phyloP scores from a whole-genome alignment of 2,797 vertebrate species.

The Morus bassanus region DNA sequence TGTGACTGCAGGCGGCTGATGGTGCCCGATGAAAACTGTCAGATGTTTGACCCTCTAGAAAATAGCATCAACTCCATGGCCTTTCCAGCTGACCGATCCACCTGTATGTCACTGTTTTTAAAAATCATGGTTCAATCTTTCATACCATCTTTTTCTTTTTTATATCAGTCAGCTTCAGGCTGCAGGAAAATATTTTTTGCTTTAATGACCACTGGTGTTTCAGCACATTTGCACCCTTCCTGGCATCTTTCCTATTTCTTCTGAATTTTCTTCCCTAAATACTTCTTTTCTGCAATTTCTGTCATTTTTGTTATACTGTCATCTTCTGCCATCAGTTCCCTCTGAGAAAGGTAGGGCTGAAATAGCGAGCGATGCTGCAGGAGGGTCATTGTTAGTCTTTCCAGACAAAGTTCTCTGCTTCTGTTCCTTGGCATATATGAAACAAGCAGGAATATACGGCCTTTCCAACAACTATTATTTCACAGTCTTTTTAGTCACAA shows the following conservation, averaged over 20 bases:
- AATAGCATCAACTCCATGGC: background rate
- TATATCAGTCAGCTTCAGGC: background rate
- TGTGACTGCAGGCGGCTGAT: background rate
- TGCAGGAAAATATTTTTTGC: background rate
- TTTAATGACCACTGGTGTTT: background rate
- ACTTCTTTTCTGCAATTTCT: background rate
- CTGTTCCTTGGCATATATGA: background rate
- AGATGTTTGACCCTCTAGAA: background rate
- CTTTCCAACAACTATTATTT: background rate
- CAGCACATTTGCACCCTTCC: background rate
- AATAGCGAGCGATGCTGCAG: accelerated
- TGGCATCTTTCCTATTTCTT: background rate
- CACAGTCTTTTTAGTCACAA: background rate
- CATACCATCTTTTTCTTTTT: background rate
- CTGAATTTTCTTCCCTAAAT: background rate
- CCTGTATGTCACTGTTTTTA: background rate
- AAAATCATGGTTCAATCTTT: background rate
- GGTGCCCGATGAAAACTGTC: background rate
- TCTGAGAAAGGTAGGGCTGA: background rate
- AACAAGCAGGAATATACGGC: background rate
- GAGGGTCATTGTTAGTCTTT: background rate
- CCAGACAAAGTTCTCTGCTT: background rate
- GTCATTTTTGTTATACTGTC: background rate
- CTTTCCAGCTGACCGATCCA: background rate
- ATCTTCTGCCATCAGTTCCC: background rate